phyloP scores from a whole-genome alignment of 2,888 invertebrate species.

The Harmothoe impar region DNA sequence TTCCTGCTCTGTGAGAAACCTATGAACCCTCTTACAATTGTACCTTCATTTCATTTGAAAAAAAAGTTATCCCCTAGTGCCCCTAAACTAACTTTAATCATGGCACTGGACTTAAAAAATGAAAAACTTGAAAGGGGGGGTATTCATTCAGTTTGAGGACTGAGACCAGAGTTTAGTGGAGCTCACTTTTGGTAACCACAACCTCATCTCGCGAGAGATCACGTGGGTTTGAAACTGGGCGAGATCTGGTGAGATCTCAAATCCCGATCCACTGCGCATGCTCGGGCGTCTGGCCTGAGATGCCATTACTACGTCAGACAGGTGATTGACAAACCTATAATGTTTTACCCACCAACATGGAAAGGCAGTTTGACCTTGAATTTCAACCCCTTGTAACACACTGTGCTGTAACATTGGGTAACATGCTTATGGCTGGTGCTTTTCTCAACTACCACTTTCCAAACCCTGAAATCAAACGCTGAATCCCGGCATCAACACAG shows the following conservation, averaged over 20 bases:
- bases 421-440: background rate
- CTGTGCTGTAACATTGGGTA: no score
- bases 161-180: background rate
- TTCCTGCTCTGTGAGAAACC: background rate
- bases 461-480: conserved; percentile 25
- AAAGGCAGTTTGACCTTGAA: conserved; percentile 57
- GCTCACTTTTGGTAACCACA: background rate
- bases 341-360: conserved; percentile 49
- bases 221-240: conserved; percentile 23
- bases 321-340: conserved; percentile 61
- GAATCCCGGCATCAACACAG: background rate
- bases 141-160: no score
- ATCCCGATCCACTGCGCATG: conserved; percentile 31
- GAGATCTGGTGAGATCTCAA: conserved; percentile 46
- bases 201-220: conserved; percentile 46
- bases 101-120: background rate
- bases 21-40: background rate
- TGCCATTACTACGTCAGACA: conserved; percentile 41
- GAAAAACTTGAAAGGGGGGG: background rate
- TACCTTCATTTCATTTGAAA: conserved; percentile 15
- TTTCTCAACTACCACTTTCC: background rate
- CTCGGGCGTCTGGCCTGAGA: background rate
- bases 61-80: no score
- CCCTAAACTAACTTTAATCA: no score
- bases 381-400: background rate